Evolutionary conservation across 2,113 vertebrate species (phyloP).

Genomic region (Aramus guarauna): DNA sequence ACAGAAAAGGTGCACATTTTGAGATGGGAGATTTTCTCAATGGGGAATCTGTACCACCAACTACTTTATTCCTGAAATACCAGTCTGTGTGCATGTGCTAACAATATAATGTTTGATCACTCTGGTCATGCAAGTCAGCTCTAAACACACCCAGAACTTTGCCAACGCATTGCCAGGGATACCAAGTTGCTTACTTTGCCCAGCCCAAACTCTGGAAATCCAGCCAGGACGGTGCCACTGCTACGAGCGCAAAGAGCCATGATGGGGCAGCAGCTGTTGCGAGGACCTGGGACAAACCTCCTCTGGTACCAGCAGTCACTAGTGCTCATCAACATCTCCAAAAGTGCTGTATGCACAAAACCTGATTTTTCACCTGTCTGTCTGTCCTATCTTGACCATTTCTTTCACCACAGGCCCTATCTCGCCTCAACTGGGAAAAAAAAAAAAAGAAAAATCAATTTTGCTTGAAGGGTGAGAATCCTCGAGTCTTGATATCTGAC

Average conservation of each 20-base stretch:
- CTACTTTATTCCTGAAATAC: background rate
- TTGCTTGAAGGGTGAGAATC: background rate
- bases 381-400: background rate
- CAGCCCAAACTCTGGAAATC: background rate
- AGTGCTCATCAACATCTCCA: background rate
- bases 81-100: accelerated
- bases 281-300: background rate
- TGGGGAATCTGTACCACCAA: background rate
- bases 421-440: background rate
- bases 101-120: background rate
- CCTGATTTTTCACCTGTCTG: background rate
- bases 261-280: background rate
- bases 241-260: background rate
- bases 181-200: background rate
- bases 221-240: background rate
- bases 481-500: background rate
- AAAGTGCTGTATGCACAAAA: background rate
- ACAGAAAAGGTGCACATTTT: background rate
- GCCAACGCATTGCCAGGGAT: background rate
- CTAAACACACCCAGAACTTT: background rate
- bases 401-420: background rate
- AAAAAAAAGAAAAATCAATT: background rate
- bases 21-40: background rate
- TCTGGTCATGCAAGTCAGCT: background rate
- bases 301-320: background rate